Percentiles rank a stretch among this genome's conserved stretches.
These are phyloP conservation scores for Microplitis demolitor DNA, from an alignment of 1,140 invertebrate species.

Conservation along the genomic window DNA sequence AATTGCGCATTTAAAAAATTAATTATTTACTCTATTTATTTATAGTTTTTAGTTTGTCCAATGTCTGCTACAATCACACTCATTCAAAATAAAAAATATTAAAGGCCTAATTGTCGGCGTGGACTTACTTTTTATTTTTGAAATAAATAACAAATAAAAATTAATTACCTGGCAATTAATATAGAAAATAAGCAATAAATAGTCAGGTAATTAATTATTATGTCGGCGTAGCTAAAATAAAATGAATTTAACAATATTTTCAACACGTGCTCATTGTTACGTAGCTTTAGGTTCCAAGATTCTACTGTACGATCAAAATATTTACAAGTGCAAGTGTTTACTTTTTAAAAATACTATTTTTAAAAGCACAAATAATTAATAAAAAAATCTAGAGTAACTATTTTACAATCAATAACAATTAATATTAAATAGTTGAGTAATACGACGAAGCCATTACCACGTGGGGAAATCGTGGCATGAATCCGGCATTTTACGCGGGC, in stretches of 20 bases:
- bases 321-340: background rate
- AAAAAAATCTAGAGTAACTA: background rate
- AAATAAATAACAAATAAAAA: no score
- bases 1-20: no score
- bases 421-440: background rate
- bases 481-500: background rate
- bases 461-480: constrained; percentile 2
- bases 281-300: no score
- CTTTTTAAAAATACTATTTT: background rate
- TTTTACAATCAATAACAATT: background rate
- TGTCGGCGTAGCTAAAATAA: background rate
- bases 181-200: background rate
- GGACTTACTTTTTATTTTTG: no score
- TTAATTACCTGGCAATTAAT: background rate
- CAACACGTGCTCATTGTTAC: background rate
- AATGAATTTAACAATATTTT: background rate
- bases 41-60: no score
- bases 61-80: no score
- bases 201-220: background rate
- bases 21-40: no score
- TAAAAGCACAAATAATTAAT: background rate
- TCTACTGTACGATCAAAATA: no score
- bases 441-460: background rate
- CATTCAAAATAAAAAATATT: no score
- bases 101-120: no score